Conservation (phyloP, 2,113 vertebrate genomes). For the Oxyruncus cristatus region DNA sequence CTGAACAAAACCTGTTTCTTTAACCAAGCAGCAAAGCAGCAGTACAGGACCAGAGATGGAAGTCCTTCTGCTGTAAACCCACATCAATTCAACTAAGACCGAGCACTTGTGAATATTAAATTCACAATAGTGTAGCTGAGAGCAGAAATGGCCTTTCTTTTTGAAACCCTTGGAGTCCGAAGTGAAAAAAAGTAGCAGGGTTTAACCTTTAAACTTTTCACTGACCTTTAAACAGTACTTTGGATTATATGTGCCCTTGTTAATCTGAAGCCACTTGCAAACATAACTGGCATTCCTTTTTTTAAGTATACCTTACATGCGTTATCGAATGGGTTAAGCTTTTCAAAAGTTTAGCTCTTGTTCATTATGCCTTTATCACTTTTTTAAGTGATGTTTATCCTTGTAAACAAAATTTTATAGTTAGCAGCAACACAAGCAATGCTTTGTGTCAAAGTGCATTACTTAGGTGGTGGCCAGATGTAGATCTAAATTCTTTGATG, state of each 20-base stretch:
- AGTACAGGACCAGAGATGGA: not conserved
- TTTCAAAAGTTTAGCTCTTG: not conserved
- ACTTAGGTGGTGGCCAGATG: not conserved
- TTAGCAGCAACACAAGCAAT: not conserved
- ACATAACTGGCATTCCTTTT: conserved; percentile 9
- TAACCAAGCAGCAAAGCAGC: not conserved
- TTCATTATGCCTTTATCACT: not conserved
- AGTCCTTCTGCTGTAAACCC: conserved; percentile 15
- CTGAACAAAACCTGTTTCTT: not conserved
- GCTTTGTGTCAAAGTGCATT: not conserved
- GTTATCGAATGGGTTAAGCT: not conserved
- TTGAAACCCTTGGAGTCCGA: not conserved
- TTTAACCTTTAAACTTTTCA: conserved; percentile 47
- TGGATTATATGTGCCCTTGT: conserved; percentile 26
- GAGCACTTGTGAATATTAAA: not conserved
- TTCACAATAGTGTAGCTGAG: not conserved
- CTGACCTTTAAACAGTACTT: conserved; percentile 33
- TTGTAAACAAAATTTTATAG: not conserved
- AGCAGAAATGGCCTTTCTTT: conserved; percentile 13
- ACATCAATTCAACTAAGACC: not conserved
- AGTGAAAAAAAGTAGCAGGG: not conserved
- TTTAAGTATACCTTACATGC: not conserved
- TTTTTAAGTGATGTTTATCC: not conserved
- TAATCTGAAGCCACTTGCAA: conserved; percentile 44
- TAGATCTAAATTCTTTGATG: not conserved